Evolutionary conservation across 1,140 invertebrate species (phyloP).

Genomic region (Lepidurus packardi): DNA sequence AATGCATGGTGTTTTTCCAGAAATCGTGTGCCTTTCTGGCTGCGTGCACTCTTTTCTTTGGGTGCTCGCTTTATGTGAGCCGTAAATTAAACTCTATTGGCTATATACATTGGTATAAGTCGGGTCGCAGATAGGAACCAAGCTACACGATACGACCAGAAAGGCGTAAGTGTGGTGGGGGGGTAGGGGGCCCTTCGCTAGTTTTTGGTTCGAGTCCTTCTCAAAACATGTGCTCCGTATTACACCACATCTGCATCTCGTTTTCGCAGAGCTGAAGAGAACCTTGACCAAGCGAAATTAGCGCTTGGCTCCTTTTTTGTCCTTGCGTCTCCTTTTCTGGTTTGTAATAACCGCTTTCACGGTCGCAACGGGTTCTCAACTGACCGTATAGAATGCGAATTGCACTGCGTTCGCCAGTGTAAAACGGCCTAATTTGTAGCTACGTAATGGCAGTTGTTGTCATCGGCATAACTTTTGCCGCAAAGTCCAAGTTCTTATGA

Average conservation of each 20-base stretch:
- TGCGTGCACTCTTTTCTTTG: not conserved
- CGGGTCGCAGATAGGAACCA: not conserved
- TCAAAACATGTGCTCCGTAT: constrained; percentile 8
- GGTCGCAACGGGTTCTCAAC: not conserved
- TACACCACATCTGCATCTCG: constrained; percentile 9
- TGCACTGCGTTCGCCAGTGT: not conserved
- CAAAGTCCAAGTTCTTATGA: not conserved
- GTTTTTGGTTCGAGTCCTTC: not conserved
- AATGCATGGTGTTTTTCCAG: not conserved
- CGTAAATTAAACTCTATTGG: constrained; percentile 22
- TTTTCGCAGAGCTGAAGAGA: not conserved
- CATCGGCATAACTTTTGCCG: not conserved
- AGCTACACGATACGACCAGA: not conserved
- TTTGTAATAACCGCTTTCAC: not conserved
- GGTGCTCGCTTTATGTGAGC: constrained; percentile 9
- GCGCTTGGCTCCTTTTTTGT: not conserved
- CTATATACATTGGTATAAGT: constrained; percentile 16
- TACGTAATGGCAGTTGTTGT: not conserved
- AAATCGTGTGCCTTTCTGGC: not conserved
- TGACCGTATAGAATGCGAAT: not conserved
- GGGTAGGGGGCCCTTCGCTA: not conserved
- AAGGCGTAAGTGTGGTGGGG: not conserved
- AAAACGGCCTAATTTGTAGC: constrained; percentile 18
- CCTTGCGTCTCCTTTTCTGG: not conserved
- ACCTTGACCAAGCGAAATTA: constrained; percentile 17